Evolutionary conservation across 2,888 invertebrate genomes (phyloP).

Genomic region (Ochropleura leucogaster): DNA sequence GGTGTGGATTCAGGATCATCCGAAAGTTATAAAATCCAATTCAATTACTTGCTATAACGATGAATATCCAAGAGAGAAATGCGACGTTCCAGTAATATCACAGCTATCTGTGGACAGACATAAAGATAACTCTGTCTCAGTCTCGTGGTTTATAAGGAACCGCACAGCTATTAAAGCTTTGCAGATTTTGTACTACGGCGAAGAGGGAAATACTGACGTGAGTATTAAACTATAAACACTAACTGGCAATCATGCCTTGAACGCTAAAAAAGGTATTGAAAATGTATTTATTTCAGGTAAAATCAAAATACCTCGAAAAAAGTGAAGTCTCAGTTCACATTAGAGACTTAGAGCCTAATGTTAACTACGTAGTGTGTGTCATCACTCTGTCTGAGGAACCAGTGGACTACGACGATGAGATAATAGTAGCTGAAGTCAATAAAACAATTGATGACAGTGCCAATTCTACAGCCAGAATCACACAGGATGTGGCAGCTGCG

Average conservation of each 20-base stretch:
- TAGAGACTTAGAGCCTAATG: constrained; percentile 79
- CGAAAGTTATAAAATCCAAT: constrained; percentile 86
- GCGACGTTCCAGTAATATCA: constrained; percentile 93
- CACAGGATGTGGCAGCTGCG: constrained; percentile 81
- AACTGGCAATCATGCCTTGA: background rate
- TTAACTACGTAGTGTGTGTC: constrained; percentile 84
- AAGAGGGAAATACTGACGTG: constrained; percentile 79
- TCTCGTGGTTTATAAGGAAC: constrained; percentile 97
- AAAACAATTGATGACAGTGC: constrained; percentile 71
- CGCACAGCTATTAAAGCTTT: constrained; percentile 96
- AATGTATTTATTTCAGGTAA: constrained; percentile 78
- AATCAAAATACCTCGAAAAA: constrained; percentile 82
- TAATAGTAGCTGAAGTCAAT: constrained; percentile 71
- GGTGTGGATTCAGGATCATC: constrained; percentile 98
- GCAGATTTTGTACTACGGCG: constrained; percentile 94
- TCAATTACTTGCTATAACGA: constrained; percentile 82
- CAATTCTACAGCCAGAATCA: constrained; percentile 79
- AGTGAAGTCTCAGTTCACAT: constrained; percentile 82
- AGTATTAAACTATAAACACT: constrained; percentile 57
- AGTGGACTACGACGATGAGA: constrained; percentile 74
- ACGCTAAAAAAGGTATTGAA: constrained; percentile 9
- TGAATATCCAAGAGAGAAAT: constrained; percentile 86
- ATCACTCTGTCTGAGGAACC: constrained; percentile 82
- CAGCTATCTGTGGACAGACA: constrained; percentile 96
- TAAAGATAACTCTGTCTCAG: constrained; percentile 95